Base-by-base conservation (phyloP, 2,797 vertebrate genomes). In the Alcedo quadribrachys region DNA sequence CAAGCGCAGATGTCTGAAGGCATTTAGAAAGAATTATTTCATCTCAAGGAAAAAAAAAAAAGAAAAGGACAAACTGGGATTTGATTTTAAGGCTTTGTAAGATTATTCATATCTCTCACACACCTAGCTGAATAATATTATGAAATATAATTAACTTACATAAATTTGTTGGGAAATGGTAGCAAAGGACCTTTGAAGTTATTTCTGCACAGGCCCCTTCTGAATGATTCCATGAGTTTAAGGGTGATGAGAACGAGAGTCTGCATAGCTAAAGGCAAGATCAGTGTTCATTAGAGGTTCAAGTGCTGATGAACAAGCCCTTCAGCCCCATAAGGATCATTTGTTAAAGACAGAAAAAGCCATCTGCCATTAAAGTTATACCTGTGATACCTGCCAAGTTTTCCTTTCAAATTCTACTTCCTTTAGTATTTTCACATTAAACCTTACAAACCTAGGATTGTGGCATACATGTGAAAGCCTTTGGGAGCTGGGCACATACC, bases 241-340 rank as follows among this genome's bases (percentile, higher is more conserved):
- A 79, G 58, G 43, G 28, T 51, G 40, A 70, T 24, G 28, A 43
- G 67, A n/a, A 70, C 25, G 53, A 58, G 21, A 85, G 57, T 43
- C 84, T 74, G 43, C 35, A 28, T 40, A 74, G 69, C 77, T 86
- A 82, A 76, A 75, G 92, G 84, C 71, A 89, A 76, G 53, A 87
- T 48, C 9, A 2, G 70, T 66, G 80, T 81, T 91, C 85, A 91
- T 73, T 74, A 85, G 57, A 87, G 40, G 81, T 90, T 92, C 89
- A 90, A 70, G 50, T 33, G 68, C 15, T 77, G 91, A 85, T 43
- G 63, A 77, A 55, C 15, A 62, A 85, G 46, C 32, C 66, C 33
- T 65, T 65, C 73, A 81, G 45, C 30, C 17, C 40, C 48, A 24
- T 73, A 58, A 81, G n/a, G n/a, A 43, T 62, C 27, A 28, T 45